A percentile compares a stretch with the other conserved stretches of the same genome.
Conservation (phyloP, 2,113 vertebrate genomes). For the Vulpes vulpes region DNA sequence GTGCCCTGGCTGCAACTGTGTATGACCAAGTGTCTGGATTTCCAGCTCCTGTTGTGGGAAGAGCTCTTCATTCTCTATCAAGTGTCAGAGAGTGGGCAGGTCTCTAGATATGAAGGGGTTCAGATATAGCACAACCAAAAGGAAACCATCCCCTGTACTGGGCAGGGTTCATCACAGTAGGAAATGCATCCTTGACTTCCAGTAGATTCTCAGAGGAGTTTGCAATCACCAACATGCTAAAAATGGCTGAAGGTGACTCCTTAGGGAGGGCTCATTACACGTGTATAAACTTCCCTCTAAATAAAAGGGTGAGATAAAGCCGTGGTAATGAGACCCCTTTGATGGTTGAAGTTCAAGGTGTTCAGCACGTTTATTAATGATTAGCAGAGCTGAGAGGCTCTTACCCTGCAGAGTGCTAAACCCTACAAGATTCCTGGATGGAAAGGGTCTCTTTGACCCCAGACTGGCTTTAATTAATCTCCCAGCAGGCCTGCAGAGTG, state of each 20-base stretch:
- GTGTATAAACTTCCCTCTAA: not conserved
- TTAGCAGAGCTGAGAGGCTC: not conserved
- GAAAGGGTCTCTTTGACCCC: not conserved
- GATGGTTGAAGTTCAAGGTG: not conserved
- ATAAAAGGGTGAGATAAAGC: rapidly evolving
- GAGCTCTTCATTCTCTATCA: not conserved
- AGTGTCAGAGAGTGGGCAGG: not conserved
- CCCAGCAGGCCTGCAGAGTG: not conserved
- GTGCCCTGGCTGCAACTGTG: too few species aligned
- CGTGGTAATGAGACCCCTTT: not conserved
- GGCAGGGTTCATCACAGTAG: not conserved
- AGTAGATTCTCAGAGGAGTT: not conserved
- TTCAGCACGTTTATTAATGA: not conserved
- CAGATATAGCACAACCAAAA: not conserved
- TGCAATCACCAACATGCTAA: rapidly evolving
- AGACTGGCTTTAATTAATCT: not conserved
- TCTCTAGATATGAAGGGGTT: not conserved
- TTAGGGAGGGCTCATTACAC: not conserved
- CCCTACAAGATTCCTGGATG: not conserved
- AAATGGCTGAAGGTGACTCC: not conserved
- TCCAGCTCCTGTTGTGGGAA: not conserved
- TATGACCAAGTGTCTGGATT: not conserved
- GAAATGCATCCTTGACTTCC: too few species aligned
- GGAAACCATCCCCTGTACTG: not conserved
- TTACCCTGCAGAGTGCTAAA: not conserved